Conservation (phyloP, 2,797 vertebrate genomes). For the Microhierax caerulescens region DNA sequence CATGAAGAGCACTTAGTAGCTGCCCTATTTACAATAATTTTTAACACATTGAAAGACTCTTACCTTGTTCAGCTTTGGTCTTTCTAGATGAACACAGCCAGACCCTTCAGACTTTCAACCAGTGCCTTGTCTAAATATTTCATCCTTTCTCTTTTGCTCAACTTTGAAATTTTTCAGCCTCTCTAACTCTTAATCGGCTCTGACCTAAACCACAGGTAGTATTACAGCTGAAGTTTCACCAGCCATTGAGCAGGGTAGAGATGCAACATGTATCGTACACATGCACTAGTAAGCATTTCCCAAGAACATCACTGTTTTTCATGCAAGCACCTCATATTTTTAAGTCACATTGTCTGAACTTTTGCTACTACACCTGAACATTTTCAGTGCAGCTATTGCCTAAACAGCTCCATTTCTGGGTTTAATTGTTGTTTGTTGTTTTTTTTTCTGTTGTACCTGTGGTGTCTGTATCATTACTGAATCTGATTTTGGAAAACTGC, state of each 20-base stretch:
- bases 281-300: background rate
- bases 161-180: background rate
- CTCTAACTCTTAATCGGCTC: background rate
- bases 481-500: background rate
- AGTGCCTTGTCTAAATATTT: background rate
- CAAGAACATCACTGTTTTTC: background rate
- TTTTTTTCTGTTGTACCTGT: background rate
- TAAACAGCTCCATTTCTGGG: background rate
- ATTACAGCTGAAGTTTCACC: background rate
- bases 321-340: background rate
- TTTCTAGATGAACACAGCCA: background rate
- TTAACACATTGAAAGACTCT: background rate
- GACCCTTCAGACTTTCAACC: background rate
- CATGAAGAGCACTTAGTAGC: background rate
- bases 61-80: background rate
- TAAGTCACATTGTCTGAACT: background rate
- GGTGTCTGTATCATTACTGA: background rate
- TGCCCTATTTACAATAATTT: background rate
- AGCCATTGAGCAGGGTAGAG: background rate
- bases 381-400: background rate
- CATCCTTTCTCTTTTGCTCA: background rate
- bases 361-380: background rate
- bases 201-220: background rate
- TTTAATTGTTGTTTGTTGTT: no score
- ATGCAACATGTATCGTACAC: fast-evolving